These are phyloP conservation scores for Marcusenius ussheri DNA, from an alignment of 2,113 vertebrate species.

Conservation along the genomic window DNA sequence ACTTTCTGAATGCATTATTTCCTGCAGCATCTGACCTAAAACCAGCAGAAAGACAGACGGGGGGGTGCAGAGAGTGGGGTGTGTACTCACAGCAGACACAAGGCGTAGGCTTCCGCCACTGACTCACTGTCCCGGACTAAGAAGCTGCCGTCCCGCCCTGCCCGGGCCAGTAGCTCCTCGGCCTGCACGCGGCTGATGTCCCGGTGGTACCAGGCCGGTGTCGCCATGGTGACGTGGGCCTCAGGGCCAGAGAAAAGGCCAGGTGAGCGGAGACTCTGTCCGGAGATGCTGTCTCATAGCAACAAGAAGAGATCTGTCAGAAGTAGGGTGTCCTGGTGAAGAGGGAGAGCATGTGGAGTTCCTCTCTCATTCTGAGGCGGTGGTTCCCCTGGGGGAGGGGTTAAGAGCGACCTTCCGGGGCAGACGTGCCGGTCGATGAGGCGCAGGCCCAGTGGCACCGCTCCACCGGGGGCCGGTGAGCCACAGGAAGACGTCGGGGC, in stretches of 20 bases:
- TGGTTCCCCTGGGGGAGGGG: not conserved
- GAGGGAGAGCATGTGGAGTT: not conserved
- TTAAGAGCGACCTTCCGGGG: not conserved
- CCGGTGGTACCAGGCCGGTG: conserved; percentile 73
- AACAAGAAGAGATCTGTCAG: not conserved
- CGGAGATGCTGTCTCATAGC: not conserved
- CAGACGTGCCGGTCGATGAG: not conserved
- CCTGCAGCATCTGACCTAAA: not conserved
- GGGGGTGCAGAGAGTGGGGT: not conserved
- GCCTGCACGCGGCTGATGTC: conserved; percentile 77
- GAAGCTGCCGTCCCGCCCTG: conserved; percentile 75
- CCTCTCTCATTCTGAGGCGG: not conserved
- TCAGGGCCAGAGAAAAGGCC: not conserved
- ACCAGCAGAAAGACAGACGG: not conserved
- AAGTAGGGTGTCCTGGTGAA: not conserved
- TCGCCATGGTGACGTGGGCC: conserved; percentile 51
- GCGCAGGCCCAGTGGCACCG: not conserved
- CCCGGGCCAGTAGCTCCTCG: conserved; percentile 72
- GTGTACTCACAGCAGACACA: conserved; percentile 76
- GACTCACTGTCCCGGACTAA: conserved; percentile 83
- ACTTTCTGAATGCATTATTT: not conserved
- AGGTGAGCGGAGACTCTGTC: not conserved
- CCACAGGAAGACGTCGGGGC: not conserved
- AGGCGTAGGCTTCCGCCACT: conserved; percentile 73
- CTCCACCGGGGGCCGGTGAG: not conserved